phyloP scores from a whole-genome alignment of 1,140 invertebrate species.

The Myzus persicae region DNA sequence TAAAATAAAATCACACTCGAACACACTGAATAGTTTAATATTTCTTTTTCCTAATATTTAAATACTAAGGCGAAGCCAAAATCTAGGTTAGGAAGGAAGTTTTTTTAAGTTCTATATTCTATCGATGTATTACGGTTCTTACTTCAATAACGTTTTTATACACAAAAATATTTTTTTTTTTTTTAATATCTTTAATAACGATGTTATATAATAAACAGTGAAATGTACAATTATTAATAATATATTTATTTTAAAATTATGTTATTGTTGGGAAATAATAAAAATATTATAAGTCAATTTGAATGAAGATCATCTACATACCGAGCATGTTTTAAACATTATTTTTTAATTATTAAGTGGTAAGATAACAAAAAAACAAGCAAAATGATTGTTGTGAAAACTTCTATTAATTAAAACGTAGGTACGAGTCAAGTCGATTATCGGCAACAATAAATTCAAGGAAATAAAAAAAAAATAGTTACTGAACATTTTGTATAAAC shows the following conservation, averaged over 20 bases:
- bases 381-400: neutral
- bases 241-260: too few species aligned
- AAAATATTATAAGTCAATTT: neutral
- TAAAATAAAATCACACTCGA: neutral
- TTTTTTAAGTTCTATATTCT: neutral
- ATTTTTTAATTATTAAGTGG: too few species aligned
- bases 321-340: neutral
- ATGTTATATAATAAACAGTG: too few species aligned
- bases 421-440: neutral
- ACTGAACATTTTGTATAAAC: neutral
- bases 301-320: neutral
- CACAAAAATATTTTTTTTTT: too few species aligned
- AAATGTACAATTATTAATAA: neutral
- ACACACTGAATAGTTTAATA: neutral
- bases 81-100: neutral
- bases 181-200: too few species aligned
- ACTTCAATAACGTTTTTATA: too few species aligned
- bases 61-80: neutral
- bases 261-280: neutral
- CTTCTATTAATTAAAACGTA: neutral
- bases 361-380: neutral
- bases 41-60: too few species aligned
- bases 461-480: neutral
- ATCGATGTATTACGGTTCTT: too few species aligned
- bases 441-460: neutral